phyloP scores from a whole-genome alignment of 2,888 invertebrate species.

The Rhodophaea formosa region DNA sequence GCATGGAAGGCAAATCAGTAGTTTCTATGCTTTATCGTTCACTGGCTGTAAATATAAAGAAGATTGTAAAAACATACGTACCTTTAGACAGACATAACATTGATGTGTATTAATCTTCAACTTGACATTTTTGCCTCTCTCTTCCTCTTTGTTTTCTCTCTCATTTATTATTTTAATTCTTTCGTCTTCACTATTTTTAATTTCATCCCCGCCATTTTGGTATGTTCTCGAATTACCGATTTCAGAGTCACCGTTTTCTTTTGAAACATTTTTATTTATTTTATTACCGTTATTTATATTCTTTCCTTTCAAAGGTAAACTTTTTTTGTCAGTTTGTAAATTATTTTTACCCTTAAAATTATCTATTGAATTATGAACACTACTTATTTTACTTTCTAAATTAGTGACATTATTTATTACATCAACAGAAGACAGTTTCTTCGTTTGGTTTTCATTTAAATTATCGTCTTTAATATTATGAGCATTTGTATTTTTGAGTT shows the following conservation, averaged over 20 bases:
- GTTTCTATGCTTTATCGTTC: no score
- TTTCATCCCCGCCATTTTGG: neutral
- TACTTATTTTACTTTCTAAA: neutral
- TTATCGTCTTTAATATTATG: neutral
- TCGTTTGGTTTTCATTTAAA: neutral
- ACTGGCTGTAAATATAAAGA: no score
- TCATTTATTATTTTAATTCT: neutral
- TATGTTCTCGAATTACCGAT: neutral
- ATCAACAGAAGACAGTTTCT: neutral
- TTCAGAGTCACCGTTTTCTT: neutral
- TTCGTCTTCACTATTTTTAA: neutral
- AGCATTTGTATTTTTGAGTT: neutral
- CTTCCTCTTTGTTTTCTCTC: constrained; percentile 9
- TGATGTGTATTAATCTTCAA: constrained; percentile 53
- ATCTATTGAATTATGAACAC: neutral
- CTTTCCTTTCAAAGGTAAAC: neutral
- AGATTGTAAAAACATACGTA: constrained; percentile 30
- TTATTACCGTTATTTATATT: neutral
- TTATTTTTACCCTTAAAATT: no score
- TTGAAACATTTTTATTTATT: neutral
- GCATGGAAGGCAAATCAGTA: no score
- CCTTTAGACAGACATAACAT: constrained; percentile 67
- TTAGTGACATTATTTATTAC: neutral
- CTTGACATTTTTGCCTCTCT: constrained; percentile 30
- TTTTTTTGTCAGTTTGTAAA: no score